These are phyloP conservation scores for Macrocentrus cingulum DNA, from an alignment of 1,140 invertebrate species.

Conservation along the genomic window DNA sequence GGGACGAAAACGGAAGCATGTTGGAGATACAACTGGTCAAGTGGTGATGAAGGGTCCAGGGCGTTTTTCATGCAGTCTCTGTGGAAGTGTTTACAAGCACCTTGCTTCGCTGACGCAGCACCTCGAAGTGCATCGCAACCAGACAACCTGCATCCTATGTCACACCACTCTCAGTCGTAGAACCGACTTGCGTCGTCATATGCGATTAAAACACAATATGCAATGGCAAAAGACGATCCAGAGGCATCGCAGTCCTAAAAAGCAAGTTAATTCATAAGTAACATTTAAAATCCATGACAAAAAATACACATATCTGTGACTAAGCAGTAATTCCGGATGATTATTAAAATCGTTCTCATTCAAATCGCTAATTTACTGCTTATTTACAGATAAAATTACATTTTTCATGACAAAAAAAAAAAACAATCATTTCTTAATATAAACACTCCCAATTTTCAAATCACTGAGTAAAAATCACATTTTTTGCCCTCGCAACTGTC, in stretches of 20 bases:
- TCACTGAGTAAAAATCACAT: no score
- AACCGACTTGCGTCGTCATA: conserved; percentile 59
- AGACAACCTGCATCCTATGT: conserved; percentile 61
- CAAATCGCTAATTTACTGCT: no score
- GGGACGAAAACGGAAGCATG: conserved; percentile 58
- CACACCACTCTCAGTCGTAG: conserved; percentile 61
- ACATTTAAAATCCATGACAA: conserved; percentile 16
- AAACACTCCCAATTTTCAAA: no score
- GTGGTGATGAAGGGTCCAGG: conserved; percentile 59
- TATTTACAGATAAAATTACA: no score
- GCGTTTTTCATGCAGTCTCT: conserved; percentile 60
- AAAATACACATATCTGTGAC: background rate
- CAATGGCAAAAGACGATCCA: conserved; percentile 58
- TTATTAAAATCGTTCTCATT: no score
- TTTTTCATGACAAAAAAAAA: no score
- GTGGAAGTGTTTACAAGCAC: conserved; percentile 59
- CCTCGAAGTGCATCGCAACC: conserved; percentile 61
- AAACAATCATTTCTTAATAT: no score
- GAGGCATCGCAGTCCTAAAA: conserved; percentile 52
- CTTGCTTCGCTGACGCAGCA: conserved; percentile 61
- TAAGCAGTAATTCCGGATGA: no score
- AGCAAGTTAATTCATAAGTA: conserved; percentile 46
- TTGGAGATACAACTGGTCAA: conserved; percentile 58
- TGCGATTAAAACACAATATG: conserved; percentile 60
- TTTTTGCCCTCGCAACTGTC: no score